These are phyloP conservation scores for Pimpla rufipes DNA, from an alignment of 2,888 invertebrate genomes.

Conservation along the genomic window DNA sequence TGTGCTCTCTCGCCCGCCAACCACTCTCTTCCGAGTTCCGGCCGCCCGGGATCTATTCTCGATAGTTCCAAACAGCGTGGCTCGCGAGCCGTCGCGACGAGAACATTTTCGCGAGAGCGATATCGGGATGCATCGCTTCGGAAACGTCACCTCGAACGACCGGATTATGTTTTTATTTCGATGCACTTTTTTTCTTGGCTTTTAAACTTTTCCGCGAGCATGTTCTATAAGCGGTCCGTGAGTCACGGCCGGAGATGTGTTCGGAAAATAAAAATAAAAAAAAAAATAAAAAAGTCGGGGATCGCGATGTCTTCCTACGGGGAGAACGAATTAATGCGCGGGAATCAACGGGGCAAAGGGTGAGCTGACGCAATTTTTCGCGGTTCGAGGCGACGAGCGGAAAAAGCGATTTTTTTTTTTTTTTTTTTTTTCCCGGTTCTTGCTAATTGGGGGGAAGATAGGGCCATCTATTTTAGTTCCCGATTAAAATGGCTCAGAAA, in stretches of 20 bases:
- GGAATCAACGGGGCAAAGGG: background rate
- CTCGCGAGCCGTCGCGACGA: background rate
- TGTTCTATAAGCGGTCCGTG: conserved; percentile 5
- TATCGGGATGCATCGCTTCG: too few species aligned
- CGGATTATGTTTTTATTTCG: background rate
- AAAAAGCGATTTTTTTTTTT: background rate
- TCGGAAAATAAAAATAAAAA: too few species aligned
- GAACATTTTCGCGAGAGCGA: too few species aligned
- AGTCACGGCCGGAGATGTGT: background rate
- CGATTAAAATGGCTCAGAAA: background rate
- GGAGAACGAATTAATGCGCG: too few species aligned
- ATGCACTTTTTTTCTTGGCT: background rate
- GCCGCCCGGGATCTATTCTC: conserved; percentile 28
- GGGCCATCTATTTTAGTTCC: background rate
- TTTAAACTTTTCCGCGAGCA: background rate
- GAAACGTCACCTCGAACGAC: too few species aligned
- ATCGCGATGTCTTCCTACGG: too few species aligned
- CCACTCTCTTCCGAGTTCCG: conserved; percentile 33
- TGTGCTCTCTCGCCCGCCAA: conserved; percentile 35
- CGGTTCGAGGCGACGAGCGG: background rate
- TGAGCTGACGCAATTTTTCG: conserved; percentile 7
- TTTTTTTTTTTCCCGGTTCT: background rate
- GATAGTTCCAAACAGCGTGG: conserved; percentile 20
- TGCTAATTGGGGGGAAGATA: background rate
- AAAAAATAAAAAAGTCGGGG: too few species aligned